Base-by-base conservation (phyloP, 2,888 invertebrate species). In the Trypoxylon attenuatum region DNA sequence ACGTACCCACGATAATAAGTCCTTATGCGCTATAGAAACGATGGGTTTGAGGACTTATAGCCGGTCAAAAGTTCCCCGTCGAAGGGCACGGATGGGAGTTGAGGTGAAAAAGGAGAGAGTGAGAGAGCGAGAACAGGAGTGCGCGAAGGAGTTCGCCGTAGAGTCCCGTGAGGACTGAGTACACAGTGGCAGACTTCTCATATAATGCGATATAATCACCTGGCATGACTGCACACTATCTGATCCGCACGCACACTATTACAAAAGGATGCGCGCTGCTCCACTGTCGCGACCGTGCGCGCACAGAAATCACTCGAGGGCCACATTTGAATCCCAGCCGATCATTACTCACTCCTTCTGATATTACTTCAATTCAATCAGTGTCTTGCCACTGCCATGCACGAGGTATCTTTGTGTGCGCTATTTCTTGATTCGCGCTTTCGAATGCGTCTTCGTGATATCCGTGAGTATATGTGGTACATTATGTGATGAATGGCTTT, bases 301-400 rank as follows among this genome's bases (percentile, higher is more conserved):
- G 63, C 55, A 69, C 69, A 56, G 69, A 78, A 82, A 82, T 84
- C 82, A 82, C 78, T 76, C 80, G 83, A 79, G 81, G 80, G 73
- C 80, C 79, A 80, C 82, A 83, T 86, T 86, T 84, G 84, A 85
- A 84, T 86, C 78, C 80, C 79, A 77, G 76, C 73, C 76, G 84
- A 82, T 81, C 86, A 86, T 87, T 86, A 87, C 82, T 87, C 86
- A 86, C 84, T 79, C 85, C 82, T 85, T 81, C 83, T 86, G 86
- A 86, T 87, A 87, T 86, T 87, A 85, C 86, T 86, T 87, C 86
- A 84, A 87, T 87, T 87, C 85, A 85, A 87, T 87, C 86, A 86
- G 86, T 85, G 85, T 87, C 86, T 86, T 82, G 83, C 83, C 80
- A 82, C 77, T 76, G 79, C 78, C 79, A 77, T 71, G 79, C 70